Evolutionary conservation across 1,140 invertebrate species (phyloP), one percentile per base, ranked within the genome.

Genomic region (Bicyclus anynana): DNA sequence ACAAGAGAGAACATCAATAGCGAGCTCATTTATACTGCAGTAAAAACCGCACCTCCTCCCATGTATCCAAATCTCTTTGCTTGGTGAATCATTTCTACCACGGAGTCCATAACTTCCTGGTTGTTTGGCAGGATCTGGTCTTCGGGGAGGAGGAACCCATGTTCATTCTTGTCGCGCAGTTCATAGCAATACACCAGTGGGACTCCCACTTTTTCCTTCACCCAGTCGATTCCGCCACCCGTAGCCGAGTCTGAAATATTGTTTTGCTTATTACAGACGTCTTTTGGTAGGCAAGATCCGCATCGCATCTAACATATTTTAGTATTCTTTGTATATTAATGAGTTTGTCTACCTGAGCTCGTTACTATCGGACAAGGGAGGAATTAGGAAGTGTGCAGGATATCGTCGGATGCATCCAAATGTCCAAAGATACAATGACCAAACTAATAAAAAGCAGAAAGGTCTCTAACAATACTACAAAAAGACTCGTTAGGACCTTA

Each of bases 71-170:
- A 82, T 53, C 81, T 69, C 18, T 79, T 79, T 0, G 90, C 91
- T 62, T 92, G 91, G 18, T 90, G 67, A 40, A 94, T 89, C 53
- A 94, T 82, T 6, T 91, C 91, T 0, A 94, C 46, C 1, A 94
- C 54, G 0, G 93, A 93, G 62, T 94, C 93, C 38, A 93, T 71
- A 0, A 93, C 92, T 88, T 97, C 95, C 55, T 91, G 73, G 13
- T 90, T 92, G 27, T 93, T 95, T 0, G 93, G 92, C 21, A 93
- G 79, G 47, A 97, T 97, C 78, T 95, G 92, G 26, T 91, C 81
- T 10, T 92, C 87, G 0, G 96, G 96, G n/a, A 97, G 89, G 0
- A 95, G n/a, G 76, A 97, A 97, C 0, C 95, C 95, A 63, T 92
- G 90, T 16, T 74, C 54, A 21, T 95, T 95, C 14, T 74, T 90